Evolutionary conservation across 2,797 vertebrate genomes (phyloP).

Genomic region (Glyptemys insculpta): DNA sequence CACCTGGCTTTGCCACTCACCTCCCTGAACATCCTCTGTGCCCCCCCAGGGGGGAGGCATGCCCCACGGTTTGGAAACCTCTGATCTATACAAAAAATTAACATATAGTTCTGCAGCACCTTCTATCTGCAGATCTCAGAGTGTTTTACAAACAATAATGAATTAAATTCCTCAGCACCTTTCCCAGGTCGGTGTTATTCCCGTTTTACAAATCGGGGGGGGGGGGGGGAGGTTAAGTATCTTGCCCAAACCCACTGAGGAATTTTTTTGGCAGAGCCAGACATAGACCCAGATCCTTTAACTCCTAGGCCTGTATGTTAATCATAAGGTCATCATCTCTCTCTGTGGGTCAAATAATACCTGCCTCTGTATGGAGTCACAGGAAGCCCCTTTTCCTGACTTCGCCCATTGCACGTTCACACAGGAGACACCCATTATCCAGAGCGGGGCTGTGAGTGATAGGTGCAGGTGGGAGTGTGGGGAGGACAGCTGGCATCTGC

Average conservation of each 20-base stretch:
- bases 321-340: background rate
- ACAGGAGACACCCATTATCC: background rate
- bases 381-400: background rate
- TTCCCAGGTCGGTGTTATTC: background rate
- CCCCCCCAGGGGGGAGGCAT: too few relatives aligned
- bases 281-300: background rate
- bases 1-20: background rate
- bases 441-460: background rate
- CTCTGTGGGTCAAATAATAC: background rate
- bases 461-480: background rate
- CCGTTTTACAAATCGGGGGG: background rate
- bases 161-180: background rate
- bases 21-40: background rate
- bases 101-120: background rate
- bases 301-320: background rate
- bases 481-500: background rate
- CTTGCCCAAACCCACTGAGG: background rate
- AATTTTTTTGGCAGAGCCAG: background rate
- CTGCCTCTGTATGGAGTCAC: background rate
- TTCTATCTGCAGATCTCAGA: background rate
- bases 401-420: background rate
- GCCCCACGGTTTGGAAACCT: background rate
- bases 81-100: background rate
- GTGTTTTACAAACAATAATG: background rate
- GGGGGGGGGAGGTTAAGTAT: background rate